Conservation (phyloP, 2,888 invertebrate species). For the Argynnis bischoffii region DNA sequence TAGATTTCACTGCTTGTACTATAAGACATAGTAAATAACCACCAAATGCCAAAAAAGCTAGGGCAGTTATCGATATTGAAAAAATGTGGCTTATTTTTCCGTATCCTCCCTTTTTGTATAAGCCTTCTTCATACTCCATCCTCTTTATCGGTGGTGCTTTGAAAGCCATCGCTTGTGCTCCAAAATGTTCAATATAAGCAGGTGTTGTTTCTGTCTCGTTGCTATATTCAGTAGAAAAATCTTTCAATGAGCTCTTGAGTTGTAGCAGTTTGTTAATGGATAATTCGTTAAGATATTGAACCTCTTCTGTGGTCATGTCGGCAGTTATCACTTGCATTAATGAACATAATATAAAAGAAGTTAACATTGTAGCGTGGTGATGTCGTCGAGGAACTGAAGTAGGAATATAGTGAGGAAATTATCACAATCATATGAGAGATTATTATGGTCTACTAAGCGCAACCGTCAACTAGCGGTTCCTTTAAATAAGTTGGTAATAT, state of each 20-base stretch:
- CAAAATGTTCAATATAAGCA: constrained; percentile 58
- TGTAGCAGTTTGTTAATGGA: constrained; percentile 86
- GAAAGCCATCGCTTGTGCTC: constrained; percentile 72
- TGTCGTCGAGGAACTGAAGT: constrained; percentile 44
- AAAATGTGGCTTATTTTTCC: constrained; percentile 88
- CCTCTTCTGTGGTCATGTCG: constrained; percentile 57
- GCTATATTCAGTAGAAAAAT: constrained; percentile 54
- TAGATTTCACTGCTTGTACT: constrained; percentile 87
- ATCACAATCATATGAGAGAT: constrained; percentile 45
- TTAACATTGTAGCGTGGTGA: constrained; percentile 54
- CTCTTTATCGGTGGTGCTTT: constrained; percentile 63
- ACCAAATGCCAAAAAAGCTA: constrained; percentile 92
- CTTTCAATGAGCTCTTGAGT: constrained; percentile 77
- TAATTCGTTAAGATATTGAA: constrained; percentile 85
- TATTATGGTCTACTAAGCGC: constrained; percentile 67
- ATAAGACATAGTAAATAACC: constrained; percentile 91
- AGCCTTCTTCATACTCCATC: constrained; percentile 74
- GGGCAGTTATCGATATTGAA: constrained; percentile 88
- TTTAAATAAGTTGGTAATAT: constrained; percentile 48
- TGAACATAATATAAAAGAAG: constrained; percentile 45
- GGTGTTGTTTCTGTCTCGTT: constrained; percentile 57
- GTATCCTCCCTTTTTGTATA: constrained; percentile 73
- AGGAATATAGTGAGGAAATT: constrained; percentile 46
- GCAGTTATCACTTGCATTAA: constrained; percentile 46
- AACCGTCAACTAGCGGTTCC: constrained; percentile 54